A percentile compares a stretch with the other conserved stretches of the same genome.
Conservation (phyloP, 2,797 vertebrate genomes). For the Nothura maculosa region DNA sequence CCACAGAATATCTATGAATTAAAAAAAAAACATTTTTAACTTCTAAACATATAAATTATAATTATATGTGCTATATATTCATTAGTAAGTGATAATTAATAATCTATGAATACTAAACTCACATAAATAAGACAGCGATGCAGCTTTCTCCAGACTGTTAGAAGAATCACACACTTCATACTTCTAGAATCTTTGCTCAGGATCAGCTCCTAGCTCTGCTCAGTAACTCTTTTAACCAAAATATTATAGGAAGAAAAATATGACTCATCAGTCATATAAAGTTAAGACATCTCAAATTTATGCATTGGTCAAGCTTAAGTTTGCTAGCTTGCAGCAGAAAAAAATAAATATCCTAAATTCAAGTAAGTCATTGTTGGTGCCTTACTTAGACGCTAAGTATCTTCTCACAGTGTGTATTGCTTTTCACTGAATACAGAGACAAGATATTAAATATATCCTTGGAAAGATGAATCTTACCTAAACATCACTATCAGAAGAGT, state of each 20-base stretch:
- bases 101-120: neutral
- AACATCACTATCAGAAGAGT: neutral
- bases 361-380: neutral
- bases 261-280: neutral
- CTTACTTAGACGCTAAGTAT: neutral
- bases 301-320: neutral
- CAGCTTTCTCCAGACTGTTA: neutral
- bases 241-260: neutral
- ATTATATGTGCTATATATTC: rapidly evolving
- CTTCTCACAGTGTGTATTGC: neutral
- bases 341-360: neutral
- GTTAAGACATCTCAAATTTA: neutral
- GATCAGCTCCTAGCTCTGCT: neutral
- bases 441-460: neutral
- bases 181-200: neutral
- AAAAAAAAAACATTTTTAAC: neutral
- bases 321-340: neutral
- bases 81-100: neutral
- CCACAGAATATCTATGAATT: neutral
- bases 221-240: neutral
- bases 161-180: neutral
- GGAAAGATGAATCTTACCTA: neutral
- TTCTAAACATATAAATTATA: neutral
- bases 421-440: rapidly evolving
- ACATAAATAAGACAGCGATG: neutral